Conservation (phyloP, 1,140 invertebrate species). For the Drosophila ironensis region DNA sequence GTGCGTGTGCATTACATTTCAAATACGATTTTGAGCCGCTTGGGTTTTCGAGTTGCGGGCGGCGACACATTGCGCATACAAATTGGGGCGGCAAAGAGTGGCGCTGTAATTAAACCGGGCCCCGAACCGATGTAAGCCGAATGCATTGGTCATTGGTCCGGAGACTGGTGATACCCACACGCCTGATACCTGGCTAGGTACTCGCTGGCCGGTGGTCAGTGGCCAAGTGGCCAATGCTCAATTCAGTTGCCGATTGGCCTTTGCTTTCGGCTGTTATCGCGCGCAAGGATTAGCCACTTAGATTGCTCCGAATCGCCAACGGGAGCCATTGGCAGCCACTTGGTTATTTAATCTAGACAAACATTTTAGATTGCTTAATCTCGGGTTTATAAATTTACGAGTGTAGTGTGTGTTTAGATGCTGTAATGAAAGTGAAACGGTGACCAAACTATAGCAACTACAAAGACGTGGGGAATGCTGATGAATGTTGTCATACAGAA, state of each 20-base stretch:
- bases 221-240: slow-evolving; percentile 10
- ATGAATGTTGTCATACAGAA: slow-evolving; percentile 38
- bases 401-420: slow-evolving; percentile 10
- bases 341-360: slow-evolving; percentile 12
- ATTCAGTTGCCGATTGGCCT: slow-evolving; percentile 44
- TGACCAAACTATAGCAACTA: background rate
- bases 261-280: slow-evolving; percentile 32
- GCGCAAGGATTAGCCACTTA: slow-evolving; percentile 32
- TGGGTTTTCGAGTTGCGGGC: slow-evolving; percentile 32
- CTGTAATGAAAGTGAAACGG: slow-evolving; percentile 42
- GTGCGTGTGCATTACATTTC: slow-evolving; percentile 28
- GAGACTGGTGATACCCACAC: background rate
- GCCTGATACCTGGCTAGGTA: slow-evolving; percentile 24
- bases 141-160: slow-evolving; percentile 34
- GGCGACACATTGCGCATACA: slow-evolving; percentile 52
- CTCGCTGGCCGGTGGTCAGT: slow-evolving; percentile 11
- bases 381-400: slow-evolving; percentile 2
- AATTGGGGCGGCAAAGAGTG: slow-evolving; percentile 42
- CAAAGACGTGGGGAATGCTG: too few relatives aligned
- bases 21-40: slow-evolving; percentile 37
- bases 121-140: slow-evolving; percentile 11
- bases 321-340: background rate
- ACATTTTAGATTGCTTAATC: slow-evolving; percentile 12
- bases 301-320: background rate
- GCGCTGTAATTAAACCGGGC: slow-evolving; percentile 48